phyloP scores from a whole-genome alignment of 2,113 vertebrate species.

The Sylvilagus bachmani region DNA sequence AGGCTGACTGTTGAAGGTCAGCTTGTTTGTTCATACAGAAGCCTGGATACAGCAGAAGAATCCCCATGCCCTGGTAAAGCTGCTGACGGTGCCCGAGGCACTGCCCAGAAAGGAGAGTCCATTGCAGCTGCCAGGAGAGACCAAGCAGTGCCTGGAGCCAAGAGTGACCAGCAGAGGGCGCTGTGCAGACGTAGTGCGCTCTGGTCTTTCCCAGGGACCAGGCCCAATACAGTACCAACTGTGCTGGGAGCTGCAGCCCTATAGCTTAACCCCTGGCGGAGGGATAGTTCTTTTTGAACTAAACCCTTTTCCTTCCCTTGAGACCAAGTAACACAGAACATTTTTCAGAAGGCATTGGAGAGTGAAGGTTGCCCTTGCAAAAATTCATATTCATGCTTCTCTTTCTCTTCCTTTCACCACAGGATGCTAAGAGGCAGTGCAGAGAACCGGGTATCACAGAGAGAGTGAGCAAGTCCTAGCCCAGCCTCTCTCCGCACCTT shows the following conservation, averaged over 20 bases:
- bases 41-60: background rate
- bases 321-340: background rate
- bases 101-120: fast-evolving
- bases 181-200: background rate
- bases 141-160: background rate
- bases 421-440: background rate
- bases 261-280: background rate
- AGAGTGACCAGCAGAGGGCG: constrained; percentile 15
- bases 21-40: background rate
- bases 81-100: too few relatives aligned
- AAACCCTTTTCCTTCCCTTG: background rate
- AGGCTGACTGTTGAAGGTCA: background rate
- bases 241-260: background rate
- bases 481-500: background rate
- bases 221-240: background rate
- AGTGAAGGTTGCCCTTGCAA: constrained; percentile 30
- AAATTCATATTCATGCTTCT: background rate
- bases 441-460: background rate
- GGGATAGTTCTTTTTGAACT: background rate
- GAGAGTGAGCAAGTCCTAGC: background rate
- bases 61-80: background rate
- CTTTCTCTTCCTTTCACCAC: constrained; percentile 24
- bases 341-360: background rate
- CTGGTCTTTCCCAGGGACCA: fast-evolving
- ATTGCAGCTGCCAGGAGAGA: fast-evolving